Evolutionary conservation across 2,888 invertebrate genomes (phyloP).

Genomic region (Ischnus inquisitorius): DNA sequence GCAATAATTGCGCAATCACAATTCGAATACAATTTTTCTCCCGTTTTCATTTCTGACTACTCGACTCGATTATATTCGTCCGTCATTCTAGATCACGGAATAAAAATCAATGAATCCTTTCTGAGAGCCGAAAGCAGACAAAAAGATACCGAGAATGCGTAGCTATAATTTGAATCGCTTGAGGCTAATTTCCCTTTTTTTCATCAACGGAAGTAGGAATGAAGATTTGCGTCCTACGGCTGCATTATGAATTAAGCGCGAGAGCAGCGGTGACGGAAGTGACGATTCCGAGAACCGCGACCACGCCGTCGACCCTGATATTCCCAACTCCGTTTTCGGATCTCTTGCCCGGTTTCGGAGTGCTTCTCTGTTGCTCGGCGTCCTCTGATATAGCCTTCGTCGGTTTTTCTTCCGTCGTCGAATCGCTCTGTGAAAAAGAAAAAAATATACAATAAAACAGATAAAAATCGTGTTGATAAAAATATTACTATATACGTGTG

Average conservation of each 20-base stretch:
- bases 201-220: background rate
- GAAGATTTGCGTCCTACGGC: background rate
- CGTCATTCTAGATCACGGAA: background rate
- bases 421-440: slow-evolving; percentile 49
- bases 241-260: slow-evolving; percentile 52
- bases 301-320: slow-evolving; percentile 41
- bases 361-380: background rate
- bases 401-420: slow-evolving; percentile 22
- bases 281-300: slow-evolving; percentile 56
- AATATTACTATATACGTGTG: too few species aligned
- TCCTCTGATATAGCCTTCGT: slow-evolving; percentile 14
- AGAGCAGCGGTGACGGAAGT: slow-evolving; percentile 63
- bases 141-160: background rate
- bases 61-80: background rate
- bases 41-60: background rate
- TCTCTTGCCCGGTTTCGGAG: background rate
- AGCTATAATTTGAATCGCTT: slow-evolving; percentile 13
- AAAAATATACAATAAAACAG: too few species aligned
- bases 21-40: slow-evolving; percentile 38
- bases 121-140: background rate
- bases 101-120: background rate
- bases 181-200: background rate
- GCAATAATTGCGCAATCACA: slow-evolving; percentile 3
- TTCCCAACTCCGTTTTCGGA: slow-evolving; percentile 42
- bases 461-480: background rate